These are phyloP conservation scores for Brachionus rubens DNA, from an alignment of 1,140 invertebrate genomes.

Conservation along the genomic window DNA sequence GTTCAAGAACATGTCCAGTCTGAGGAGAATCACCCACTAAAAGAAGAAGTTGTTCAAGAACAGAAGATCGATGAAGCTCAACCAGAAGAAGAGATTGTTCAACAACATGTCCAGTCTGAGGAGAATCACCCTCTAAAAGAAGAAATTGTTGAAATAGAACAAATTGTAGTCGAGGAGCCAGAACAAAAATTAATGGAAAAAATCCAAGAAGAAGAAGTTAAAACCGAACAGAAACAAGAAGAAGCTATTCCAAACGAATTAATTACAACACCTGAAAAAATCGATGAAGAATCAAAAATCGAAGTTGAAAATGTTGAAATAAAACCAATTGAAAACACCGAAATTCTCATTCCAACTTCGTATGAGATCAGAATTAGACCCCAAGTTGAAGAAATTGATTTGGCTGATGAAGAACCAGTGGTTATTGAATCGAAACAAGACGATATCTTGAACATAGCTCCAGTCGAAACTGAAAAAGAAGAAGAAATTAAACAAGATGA, in stretches of 20 bases:
- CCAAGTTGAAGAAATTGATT: conserved; percentile 18
- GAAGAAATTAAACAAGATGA: not conserved
- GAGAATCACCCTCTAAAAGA: not conserved
- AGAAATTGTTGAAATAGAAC: not conserved
- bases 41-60: not conserved
- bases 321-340: not conserved
- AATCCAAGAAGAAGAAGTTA: not conserved
- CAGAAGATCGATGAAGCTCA: not conserved
- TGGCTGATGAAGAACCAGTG: not conserved
- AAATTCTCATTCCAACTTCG: not conserved
- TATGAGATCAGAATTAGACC: conserved; percentile 21
- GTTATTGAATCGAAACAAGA: not conserved
- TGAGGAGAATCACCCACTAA: not conserved
- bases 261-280: too few species aligned
- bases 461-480: not conserved
- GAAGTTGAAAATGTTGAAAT: not conserved
- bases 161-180: not conserved
- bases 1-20: not conserved
- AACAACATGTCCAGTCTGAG: not conserved
- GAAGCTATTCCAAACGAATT: too few species aligned
- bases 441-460: not conserved
- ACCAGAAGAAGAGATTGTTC: not conserved
- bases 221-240: too few species aligned
- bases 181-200: not conserved
- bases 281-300: not conserved